Conservation (phyloP, 2,113 vertebrate genomes). For the Cyanistes caeruleus region DNA sequence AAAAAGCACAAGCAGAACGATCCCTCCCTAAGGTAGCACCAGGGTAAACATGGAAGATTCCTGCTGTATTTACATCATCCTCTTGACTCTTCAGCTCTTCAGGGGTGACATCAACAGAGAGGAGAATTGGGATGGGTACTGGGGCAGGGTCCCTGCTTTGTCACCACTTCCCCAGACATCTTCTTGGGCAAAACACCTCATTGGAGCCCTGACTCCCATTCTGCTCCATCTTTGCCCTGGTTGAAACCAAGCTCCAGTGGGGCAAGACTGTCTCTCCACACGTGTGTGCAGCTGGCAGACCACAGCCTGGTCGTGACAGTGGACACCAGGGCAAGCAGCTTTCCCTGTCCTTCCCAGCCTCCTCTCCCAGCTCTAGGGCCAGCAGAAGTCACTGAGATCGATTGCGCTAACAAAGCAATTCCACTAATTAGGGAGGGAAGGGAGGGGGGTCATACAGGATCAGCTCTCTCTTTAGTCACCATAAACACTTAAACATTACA, state of each 20-base stretch:
- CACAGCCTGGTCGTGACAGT: not conserved
- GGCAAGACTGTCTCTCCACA: not conserved
- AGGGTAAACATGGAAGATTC: not conserved
- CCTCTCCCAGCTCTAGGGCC: not conserved
- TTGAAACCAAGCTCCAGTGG: not conserved
- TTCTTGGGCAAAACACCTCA: not conserved
- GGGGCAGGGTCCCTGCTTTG: not conserved
- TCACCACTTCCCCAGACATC: too few species aligned
- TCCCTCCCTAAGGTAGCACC: not conserved
- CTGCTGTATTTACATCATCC: not conserved
- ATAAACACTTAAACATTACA: conserved; percentile 79
- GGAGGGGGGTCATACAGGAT: conserved; percentile 42
- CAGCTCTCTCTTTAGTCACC: conserved; percentile 76
- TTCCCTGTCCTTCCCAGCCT: not conserved
- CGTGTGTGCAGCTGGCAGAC: accelerated
- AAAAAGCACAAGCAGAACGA: not conserved
- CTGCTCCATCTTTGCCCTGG: not conserved
- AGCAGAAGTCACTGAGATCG: conserved; percentile 70
- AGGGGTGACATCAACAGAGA: not conserved
- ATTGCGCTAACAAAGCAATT: conserved; percentile 75
- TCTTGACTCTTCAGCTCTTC: not conserved
- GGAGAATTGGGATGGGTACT: not conserved
- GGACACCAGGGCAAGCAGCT: not conserved
- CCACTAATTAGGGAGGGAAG: conserved; percentile 58
- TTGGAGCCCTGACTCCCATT: not conserved